Conservation (phyloP, 2,888 invertebrate genomes). For the Ochropleura plecta region DNA sequence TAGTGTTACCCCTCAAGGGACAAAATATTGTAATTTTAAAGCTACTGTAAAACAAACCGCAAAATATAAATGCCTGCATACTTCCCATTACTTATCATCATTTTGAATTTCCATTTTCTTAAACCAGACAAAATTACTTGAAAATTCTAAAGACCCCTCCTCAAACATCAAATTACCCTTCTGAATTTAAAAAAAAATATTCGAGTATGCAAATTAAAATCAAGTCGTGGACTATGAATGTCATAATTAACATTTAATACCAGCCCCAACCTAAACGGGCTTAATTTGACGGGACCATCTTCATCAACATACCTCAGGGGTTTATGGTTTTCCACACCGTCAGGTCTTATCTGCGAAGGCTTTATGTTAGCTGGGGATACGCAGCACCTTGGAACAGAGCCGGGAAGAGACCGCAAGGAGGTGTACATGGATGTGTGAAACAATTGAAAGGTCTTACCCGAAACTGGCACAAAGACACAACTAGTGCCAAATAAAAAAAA, state of each 20-base stretch:
- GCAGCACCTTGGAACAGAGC: constrained; percentile 64
- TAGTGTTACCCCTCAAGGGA: constrained; percentile 42
- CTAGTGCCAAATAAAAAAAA: no score
- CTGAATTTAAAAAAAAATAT: constrained; percentile 47
- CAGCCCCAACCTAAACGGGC: constrained; percentile 52
- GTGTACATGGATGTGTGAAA: constrained; percentile 66
- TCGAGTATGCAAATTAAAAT: constrained; percentile 56
- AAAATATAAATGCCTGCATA: constrained; percentile 1
- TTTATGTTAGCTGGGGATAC: constrained; percentile 76
- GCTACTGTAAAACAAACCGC: constrained; percentile 23
- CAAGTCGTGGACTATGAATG: constrained; percentile 57
- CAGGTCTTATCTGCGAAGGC: constrained; percentile 72
- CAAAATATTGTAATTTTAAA: constrained; percentile 7
- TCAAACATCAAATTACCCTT: constrained; percentile 17
- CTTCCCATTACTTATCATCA: background rate
- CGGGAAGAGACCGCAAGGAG: constrained; percentile 72
- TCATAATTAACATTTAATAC: constrained; percentile 62
- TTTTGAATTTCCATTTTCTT: constrained; percentile 8
- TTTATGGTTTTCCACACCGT: constrained; percentile 80
- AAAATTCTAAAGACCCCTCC: constrained; percentile 7
- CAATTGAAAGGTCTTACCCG: constrained; percentile 10
- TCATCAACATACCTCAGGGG: constrained; percentile 82
- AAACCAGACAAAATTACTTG: constrained; percentile 18
- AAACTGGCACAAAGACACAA: no score
- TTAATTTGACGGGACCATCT: constrained; percentile 80